phyloP scores from a whole-genome alignment of 2,797 vertebrate species.

The Phyllotis vaccarum region DNA sequence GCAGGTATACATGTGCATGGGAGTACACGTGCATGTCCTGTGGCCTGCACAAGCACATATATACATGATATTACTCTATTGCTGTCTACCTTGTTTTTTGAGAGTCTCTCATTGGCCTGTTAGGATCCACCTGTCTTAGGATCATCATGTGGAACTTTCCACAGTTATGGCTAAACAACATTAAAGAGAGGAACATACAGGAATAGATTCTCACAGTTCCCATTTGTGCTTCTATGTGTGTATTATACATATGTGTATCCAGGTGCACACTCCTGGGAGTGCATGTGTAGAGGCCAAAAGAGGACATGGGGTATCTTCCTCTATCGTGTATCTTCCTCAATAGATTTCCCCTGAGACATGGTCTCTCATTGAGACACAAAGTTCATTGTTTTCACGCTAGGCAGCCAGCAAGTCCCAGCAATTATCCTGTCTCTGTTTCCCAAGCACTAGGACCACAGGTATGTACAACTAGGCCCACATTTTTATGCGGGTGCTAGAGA shows the following conservation, averaged over 20 bases:
- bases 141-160: neutral
- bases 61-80: neutral
- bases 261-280: neutral
- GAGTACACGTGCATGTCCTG: neutral
- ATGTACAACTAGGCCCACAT: neutral
- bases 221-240: neutral
- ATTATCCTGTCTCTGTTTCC: neutral
- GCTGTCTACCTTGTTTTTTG: neutral
- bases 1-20: neutral
- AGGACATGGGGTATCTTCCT: neutral
- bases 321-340: neutral
- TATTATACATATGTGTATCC: neutral
- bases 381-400: neutral
- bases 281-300: neutral
- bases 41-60: neutral
- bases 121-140: neutral
- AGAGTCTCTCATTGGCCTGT: neutral
- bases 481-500: neutral
- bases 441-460: neutral
- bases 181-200: neutral
- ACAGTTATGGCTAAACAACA: neutral
- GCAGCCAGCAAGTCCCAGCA: neutral
- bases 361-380: neutral
- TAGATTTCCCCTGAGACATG: neutral
- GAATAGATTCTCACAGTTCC: constrained; percentile 21